A percentile compares a stretch with the other conserved stretches of the same genome.
Evolutionary conservation across 2,888 invertebrate genomes (phyloP).

Genomic region (Athrips mouffetella): DNA sequence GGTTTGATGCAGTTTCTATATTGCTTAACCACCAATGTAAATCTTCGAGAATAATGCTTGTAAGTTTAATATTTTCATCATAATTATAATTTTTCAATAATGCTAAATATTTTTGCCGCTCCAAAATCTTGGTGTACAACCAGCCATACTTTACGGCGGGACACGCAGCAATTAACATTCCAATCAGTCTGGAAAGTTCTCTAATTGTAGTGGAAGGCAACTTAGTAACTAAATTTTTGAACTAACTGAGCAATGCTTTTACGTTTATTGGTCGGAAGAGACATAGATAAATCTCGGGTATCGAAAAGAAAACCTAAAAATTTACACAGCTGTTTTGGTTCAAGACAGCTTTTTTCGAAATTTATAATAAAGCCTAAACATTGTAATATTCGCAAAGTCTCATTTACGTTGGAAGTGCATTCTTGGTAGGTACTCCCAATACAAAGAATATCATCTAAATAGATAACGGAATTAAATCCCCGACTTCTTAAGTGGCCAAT

Average conservation of each 20-base stretch:
- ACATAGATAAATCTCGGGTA: slow-evolving; percentile 12
- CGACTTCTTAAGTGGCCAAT: slow-evolving; percentile 2
- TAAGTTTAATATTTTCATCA: neutral
- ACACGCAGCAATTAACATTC: slow-evolving; percentile 17
- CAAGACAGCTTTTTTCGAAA: slow-evolving; percentile 19
- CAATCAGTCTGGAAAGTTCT: slow-evolving; percentile 20
- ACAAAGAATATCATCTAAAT: slow-evolving; percentile 20
- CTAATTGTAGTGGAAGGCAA: slow-evolving; percentile 14
- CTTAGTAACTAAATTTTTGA: slow-evolving; percentile 6
- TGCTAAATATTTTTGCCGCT: neutral
- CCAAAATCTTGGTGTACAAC: slow-evolving; percentile 14
- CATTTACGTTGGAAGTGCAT: slow-evolving; percentile 17
- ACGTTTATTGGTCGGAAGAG: slow-evolving; percentile 18
- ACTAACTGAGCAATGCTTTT: slow-evolving; percentile 12
- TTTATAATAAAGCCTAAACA: slow-evolving; percentile 24
- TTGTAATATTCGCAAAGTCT: slow-evolving; percentile 12
- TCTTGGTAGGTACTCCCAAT: slow-evolving; percentile 15
- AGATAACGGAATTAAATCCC: slow-evolving; percentile 12
- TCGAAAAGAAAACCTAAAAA: slow-evolving; percentile 22
- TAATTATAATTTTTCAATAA: neutral
- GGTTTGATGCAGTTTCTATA: neutral
- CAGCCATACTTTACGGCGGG: slow-evolving; percentile 20
- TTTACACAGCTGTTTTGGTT: slow-evolving; percentile 12
- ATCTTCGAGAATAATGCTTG: neutral
- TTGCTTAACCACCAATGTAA: neutral